phyloP scores from a whole-genome alignment of 2,113 vertebrate species.

The Morphnarchus princeps region DNA sequence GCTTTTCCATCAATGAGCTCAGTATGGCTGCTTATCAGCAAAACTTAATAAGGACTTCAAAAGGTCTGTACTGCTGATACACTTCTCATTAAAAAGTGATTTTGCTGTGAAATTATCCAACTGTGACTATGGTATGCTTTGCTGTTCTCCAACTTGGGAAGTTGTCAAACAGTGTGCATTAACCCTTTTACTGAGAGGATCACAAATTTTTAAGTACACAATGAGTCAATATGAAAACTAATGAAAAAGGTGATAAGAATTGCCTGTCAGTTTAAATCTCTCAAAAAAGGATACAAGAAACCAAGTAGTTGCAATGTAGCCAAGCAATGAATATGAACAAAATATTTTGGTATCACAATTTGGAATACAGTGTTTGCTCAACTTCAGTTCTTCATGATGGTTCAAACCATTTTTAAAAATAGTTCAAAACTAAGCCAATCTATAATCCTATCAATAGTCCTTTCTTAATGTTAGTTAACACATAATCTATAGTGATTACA shows the following conservation, averaged over 20 bases:
- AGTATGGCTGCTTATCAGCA: constrained; percentile 64
- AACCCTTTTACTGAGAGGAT: background rate
- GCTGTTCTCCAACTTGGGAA: constrained; percentile 2
- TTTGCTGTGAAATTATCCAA: constrained; percentile 58
- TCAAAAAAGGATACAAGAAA: background rate
- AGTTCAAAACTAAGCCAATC: background rate
- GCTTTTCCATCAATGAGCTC: constrained; percentile 65
- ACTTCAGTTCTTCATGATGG: background rate
- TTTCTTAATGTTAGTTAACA: background rate
- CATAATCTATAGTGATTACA: background rate
- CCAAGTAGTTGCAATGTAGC: background rate
- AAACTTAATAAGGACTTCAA: constrained; percentile 59
- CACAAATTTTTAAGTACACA: background rate
- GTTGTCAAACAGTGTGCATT: constrained; percentile 25
- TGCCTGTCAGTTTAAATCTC: background rate
- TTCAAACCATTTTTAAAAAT: background rate
- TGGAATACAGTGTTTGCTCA: background rate
- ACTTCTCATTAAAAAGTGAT: constrained; percentile 68
- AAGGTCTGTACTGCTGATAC: constrained; percentile 56
- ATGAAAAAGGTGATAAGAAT: background rate
- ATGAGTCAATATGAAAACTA: background rate
- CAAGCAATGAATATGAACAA: background rate
- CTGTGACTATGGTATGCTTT: constrained; percentile 51
- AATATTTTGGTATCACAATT: background rate
- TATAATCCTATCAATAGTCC: background rate